phyloP scores from a whole-genome alignment of 1,140 invertebrate genomes.

The Mactra quadrangularis region DNA sequence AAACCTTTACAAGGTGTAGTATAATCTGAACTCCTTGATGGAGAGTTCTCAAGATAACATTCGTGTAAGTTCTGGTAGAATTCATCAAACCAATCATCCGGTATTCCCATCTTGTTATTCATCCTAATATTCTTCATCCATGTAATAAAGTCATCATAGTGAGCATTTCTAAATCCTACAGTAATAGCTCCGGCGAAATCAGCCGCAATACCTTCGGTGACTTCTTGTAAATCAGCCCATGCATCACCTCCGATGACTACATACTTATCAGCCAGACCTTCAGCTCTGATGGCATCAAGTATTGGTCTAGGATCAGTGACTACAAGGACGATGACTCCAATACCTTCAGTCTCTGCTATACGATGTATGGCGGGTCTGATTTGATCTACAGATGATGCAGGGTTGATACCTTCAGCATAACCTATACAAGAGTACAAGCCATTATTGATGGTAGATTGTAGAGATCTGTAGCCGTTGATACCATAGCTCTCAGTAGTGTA shows the following conservation, averaged over 20 bases:
- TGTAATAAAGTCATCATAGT: constrained; percentile 83
- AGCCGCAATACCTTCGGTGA: constrained; percentile 88
- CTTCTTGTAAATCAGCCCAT: constrained; percentile 87
- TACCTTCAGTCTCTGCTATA: constrained; percentile 54
- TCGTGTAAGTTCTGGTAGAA: constrained; percentile 83
- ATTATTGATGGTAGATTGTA: constrained; percentile 56
- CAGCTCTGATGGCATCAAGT: constrained; percentile 66
- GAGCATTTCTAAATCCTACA: constrained; percentile 86
- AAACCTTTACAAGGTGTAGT: not conserved
- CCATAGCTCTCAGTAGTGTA: constrained; percentile 86
- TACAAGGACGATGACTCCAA: constrained; percentile 74
- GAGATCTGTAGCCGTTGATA: constrained; percentile 50
- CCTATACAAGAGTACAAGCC: constrained; percentile 64
- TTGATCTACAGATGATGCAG: constrained; percentile 45
- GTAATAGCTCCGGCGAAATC: constrained; percentile 90
- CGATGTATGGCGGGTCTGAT: constrained; percentile 56
- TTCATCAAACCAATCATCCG: constrained; percentile 84
- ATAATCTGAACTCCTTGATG: not conserved
- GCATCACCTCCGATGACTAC: constrained; percentile 72
- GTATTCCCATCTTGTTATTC: constrained; percentile 78
- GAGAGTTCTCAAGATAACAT: constrained; percentile 73
- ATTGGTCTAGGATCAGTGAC: constrained; percentile 65
- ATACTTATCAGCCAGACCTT: constrained; percentile 64
- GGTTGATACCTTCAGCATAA: constrained; percentile 14
- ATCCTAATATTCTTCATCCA: constrained; percentile 73